Base-by-base conservation (phyloP, 1,140 invertebrate genomes). In the Steinernema feltiae region DNA sequence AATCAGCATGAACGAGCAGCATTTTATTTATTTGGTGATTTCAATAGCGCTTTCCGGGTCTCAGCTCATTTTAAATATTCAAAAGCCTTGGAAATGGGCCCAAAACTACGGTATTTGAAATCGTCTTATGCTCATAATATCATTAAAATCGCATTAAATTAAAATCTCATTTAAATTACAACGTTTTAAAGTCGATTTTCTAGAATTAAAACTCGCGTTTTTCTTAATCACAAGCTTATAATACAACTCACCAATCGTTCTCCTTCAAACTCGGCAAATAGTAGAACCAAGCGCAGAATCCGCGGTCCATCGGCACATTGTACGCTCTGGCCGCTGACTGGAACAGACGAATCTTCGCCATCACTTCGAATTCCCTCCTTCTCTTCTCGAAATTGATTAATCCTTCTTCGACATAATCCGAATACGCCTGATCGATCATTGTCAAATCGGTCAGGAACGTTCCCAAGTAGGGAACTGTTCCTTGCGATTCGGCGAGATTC, bases 311-410 rank as follows among this genome's bases (percentile, higher is more conserved):
- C 15, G 79, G 81, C 15, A 99, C 91, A 83, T 93, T 91, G 85
- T 99, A 99, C 0, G 94, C 94, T 87, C 97, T 95, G 0, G 96
- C 95, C n/a, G 97, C 94, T 15, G 94, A 94, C 88, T 99, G 97
- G 2, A 98, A 89, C 72, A 99, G 88, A 87, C 96, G 93, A 69
- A 99, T 95, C 87, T 92, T 95, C 0, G 97, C 97, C 32, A 99
- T 88, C 48, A 99, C 93, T 88, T 99, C 97, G 88, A 99, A 99
- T 88, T 99, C 97, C 89, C 98, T 98, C 77, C 95, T 88, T 77
- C 93, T 91, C 88, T 99, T 99, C 86, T 99, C 96, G 87, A 99
- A 98, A 88, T 99, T 99, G 41, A 99, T 97, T 0, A 99, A 88
- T 77, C 92, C 92, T 30, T 88, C 82, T 31, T 88, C 87, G 27